Evolutionary conservation across 2,888 invertebrate species (phyloP).

Genomic region (Papilio gigon): DNA sequence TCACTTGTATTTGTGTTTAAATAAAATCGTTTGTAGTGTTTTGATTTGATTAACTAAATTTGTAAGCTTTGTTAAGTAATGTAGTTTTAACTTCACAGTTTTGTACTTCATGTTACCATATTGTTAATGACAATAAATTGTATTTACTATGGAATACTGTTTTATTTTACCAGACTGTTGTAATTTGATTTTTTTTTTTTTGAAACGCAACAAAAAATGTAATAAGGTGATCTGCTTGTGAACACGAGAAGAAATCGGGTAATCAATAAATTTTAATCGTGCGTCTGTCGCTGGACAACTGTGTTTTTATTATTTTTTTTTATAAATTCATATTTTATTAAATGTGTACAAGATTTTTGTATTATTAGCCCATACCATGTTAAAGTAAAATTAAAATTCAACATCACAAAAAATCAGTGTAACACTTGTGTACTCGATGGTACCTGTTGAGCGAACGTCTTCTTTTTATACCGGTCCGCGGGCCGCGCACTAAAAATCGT

Average conservation of each 20-base stretch:
- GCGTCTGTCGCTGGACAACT: too few relatives aligned
- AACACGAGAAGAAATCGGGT: too few relatives aligned
- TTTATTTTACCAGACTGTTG: neutral
- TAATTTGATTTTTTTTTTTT: too few relatives aligned
- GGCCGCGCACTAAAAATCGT: slow-evolving; percentile 76
- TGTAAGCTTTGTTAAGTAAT: neutral
- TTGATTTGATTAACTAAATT: neutral
- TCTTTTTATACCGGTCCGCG: slow-evolving; percentile 74
- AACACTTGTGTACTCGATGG: slow-evolving; percentile 57
- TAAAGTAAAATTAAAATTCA: too few relatives aligned
- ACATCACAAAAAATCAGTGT: too few relatives aligned
- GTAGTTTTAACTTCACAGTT: slow-evolving; percentile 12
- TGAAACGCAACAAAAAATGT: too few relatives aligned
- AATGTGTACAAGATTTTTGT: too few relatives aligned
- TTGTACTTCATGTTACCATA: slow-evolving; percentile 36
- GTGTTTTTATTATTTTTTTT: too few relatives aligned
- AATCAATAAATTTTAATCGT: too few relatives aligned
- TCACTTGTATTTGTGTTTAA: slow-evolving; percentile 13
- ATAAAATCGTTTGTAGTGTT: slow-evolving; percentile 9
- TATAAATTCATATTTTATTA: too few relatives aligned
- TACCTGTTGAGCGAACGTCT: slow-evolving; percentile 77
- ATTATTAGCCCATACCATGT: too few relatives aligned
- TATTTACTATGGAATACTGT: slow-evolving; percentile 19
- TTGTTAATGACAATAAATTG: slow-evolving; percentile 38
- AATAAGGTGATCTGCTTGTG: too few relatives aligned